A percentile compares a stretch with the other conserved stretches of the same genome.
Evolutionary conservation across 2,888 invertebrate genomes (phyloP).

Genomic region (Epirrhoe alternata): DNA sequence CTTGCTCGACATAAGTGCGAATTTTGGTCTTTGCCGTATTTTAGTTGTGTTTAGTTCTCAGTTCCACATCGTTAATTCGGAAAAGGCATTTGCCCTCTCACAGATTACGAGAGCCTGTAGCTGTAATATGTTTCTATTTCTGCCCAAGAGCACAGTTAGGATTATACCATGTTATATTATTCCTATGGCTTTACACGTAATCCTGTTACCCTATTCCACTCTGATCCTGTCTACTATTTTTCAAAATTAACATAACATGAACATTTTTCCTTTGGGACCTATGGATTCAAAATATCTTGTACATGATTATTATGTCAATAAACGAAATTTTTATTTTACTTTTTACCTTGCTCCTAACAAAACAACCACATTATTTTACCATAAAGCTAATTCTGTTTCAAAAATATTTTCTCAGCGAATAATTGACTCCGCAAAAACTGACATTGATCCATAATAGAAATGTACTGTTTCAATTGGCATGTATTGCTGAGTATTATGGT

Average conservation of each 20-base stretch:
- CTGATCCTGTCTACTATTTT: neutral
- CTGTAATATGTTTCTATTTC: neutral
- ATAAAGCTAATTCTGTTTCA: conserved; percentile 46
- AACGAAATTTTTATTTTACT: no score
- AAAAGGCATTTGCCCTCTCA: conserved; percentile 69
- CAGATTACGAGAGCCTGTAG: conserved; percentile 40
- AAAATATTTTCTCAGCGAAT: conserved; percentile 50
- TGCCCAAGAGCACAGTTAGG: neutral
- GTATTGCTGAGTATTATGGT: conserved; percentile 55
- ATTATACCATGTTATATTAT: neutral
- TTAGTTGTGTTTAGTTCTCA: conserved; percentile 51
- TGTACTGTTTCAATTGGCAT: conserved; percentile 55
- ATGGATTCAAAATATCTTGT: no score
- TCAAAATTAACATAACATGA: neutral
- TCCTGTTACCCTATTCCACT: no score
- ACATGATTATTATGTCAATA: no score
- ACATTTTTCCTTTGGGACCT: neutral
- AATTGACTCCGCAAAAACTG: conserved; percentile 47
- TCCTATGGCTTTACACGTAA: neutral
- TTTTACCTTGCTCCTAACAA: neutral
- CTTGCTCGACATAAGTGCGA: conserved; percentile 57
- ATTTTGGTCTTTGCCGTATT: conserved; percentile 54
- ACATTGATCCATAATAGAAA: conserved; percentile 52
- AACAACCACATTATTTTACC: neutral
- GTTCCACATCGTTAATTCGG: conserved; percentile 76